Percentiles rank a stretch among this genome's conserved stretches.
Evolutionary conservation across 37 sponge, comb jelly and placozoan genomes (phyloP).

Genomic region (Spongilla lacustris): DNA sequence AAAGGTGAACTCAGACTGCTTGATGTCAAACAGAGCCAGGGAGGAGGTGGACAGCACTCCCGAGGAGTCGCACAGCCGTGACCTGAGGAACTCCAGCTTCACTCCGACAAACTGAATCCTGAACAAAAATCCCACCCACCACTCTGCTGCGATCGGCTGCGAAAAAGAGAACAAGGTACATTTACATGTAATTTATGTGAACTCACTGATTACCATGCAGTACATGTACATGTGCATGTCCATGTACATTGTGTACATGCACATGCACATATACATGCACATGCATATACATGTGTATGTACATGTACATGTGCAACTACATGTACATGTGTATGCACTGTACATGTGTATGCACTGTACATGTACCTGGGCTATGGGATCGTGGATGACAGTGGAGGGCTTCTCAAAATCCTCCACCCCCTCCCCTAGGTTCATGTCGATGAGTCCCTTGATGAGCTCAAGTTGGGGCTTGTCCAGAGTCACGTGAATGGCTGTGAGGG

Average conservation of each 20-base stretch:
- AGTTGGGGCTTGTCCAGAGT: slow-evolving; percentile 85
- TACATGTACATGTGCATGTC: too few relatives aligned
- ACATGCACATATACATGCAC: neutral
- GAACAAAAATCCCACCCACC: slow-evolving; percentile 78
- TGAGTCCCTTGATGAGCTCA: slow-evolving; percentile 86
- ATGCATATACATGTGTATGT: neutral
- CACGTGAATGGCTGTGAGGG: slow-evolving; percentile 74
- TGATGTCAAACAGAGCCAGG: slow-evolving; percentile 78
- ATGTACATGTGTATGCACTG: neutral
- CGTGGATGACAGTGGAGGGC: slow-evolving; percentile 79
- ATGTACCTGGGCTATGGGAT: slow-evolving; percentile 76
- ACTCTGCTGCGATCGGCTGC: slow-evolving; percentile 72
- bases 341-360: neutral
- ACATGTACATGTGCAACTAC: neutral
- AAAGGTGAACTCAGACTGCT: slow-evolving; percentile 74
- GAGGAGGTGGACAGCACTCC: slow-evolving; percentile 31
- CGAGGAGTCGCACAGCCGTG: slow-evolving; percentile 2
- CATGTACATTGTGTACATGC: neutral
- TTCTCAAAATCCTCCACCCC: slow-evolving; percentile 91
- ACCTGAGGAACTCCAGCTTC: slow-evolving; percentile 70
- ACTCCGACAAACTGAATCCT: slow-evolving; percentile 68
- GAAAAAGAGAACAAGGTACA: neutral
- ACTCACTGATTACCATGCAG: too few relatives aligned
- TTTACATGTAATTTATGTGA: neutral
- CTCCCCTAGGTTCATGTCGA: slow-evolving; percentile 93